Evolutionary conservation across 1,140 invertebrate species (phyloP), one percentile per base, ranked within the genome.

Genomic region (Oryctes rhinoceros): DNA sequence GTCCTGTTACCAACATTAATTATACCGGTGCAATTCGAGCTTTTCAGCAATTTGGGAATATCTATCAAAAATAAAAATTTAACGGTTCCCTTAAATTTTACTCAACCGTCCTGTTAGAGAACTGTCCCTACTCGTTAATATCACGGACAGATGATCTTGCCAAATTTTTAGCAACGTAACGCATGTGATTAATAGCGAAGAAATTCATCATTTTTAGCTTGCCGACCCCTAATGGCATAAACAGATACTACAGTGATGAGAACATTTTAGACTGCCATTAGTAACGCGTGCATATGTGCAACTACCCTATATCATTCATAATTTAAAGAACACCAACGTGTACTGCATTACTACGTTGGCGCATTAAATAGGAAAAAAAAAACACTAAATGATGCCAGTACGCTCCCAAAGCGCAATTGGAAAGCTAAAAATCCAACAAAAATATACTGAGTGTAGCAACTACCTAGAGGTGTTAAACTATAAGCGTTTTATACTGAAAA

Each of bases 131-230:
- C 13, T 53, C 0, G n/a, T 53, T 53, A 53, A 4, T 53, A 53
- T 53, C 7, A 53, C 6, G n/a, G n/a, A 53, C n/a, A 53, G 49
- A 53, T 53, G 49, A 67, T 13, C 65, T 24, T 20, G 65, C 18
- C 65, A 30, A 67, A 18, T 67, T 67, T 67, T 67, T 67, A 13
- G 65, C 65, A 67, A 67, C 13, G 65, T 67, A 67, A 67, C 18
- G 20, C 65, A 24, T 4, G 30, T 67, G 65, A 67, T 67, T 67
- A 67, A 67, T 67, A 24, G 18, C 2, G 35, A 67, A 11, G 20
- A 67, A 35, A 67, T 67, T 30, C 65, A 67, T 67, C 65, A 67
- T 67, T 67, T 67, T 67, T 67, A 67, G 30, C 65, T 67, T 67
- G 18, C 65, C 65, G 65, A 35, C 6, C 65, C 65, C 65, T 67